Evolutionary conservation across 23 tunicate species (phyloP), one percentile per base, ranked within the genome.

Genomic region (Oikopleura albicans): DNA sequence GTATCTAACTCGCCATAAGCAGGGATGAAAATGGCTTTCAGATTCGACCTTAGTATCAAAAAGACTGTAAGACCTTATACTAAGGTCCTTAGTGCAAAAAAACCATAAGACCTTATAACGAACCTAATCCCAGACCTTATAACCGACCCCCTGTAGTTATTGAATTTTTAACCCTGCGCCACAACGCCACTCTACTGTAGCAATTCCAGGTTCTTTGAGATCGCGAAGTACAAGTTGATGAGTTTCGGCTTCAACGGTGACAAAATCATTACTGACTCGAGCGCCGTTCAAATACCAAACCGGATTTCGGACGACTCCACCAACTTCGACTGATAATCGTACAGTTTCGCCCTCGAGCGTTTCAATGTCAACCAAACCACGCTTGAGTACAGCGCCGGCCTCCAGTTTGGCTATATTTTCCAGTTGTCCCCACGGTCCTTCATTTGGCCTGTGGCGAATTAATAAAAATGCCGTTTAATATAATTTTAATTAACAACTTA

Each of bases 191-290:
- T 16, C 79, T 22, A 71, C 79, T 22, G 27, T 16, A 29, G 79
- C 79, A 71, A 71, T 4, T 2, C 79, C 79, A 71, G 79, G 79
- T 16, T 71, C 79, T 29, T 71, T 71, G 34, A 71, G 35, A 71
- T 71, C 79, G 4, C 79, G 79, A 16, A 71, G 37, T 22, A 71
- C 37, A 29, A 71, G 33, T 71, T 71, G 79, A 71, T 71, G 79
- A 27, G 79, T 71, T 71, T 71, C 79, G 27, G 37, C 79, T 29
- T 71, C 79, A 16, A 71, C 31, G 31, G 79, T 12, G 27, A 71
- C 79, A 29, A 71, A 71, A 29, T 71, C 79, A 37, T 71, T 71
- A 29, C 34, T 12, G 4, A 71, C 37, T 29, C 31, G 28, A 2
- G 79, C 79, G 33, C 79, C 79, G 31, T 71, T 71, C 37, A 71